Percentiles rank a stretch among this genome's conserved stretches.
phyloP scores from a whole-genome alignment of 92 coral and sea anemone species.

The Phenganax subtilis region DNA sequence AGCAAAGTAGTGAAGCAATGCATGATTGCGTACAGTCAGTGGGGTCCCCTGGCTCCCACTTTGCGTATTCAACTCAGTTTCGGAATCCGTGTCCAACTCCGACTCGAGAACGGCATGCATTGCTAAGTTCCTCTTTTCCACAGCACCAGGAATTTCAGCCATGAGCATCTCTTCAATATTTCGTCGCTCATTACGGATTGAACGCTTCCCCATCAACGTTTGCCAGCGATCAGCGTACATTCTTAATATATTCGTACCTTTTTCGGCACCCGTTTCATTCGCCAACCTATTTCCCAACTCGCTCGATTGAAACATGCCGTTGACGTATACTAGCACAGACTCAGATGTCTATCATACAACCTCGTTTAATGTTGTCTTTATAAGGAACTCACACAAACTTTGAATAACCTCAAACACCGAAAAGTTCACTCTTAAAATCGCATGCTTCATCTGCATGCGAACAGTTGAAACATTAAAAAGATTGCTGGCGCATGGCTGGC shows the following conservation, averaged over 20 bases:
- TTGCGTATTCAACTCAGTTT: slow-evolving; percentile 8
- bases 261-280: background rate
- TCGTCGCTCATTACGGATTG: slow-evolving; percentile 31
- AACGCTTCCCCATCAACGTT: slow-evolving; percentile 31
- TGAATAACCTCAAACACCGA: background rate
- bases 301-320: slow-evolving; percentile 2
- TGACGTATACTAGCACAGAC: background rate
- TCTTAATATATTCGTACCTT: slow-evolving; percentile 3
- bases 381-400: background rate
- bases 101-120: slow-evolving; percentile 38
- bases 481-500: background rate
- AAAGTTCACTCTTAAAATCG: background rate
- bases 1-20: slow-evolving; percentile 79
- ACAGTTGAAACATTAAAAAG: background rate
- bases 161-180: slow-evolving; percentile 35
- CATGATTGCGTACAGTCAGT: slow-evolving; percentile 79
- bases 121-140: slow-evolving; percentile 25
- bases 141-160: slow-evolving; percentile 36
- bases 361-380: background rate
- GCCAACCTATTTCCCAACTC: background rate
- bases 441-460: background rate
- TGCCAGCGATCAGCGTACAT: slow-evolving; percentile 40
- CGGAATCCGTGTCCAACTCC: slow-evolving; percentile 18
- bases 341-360: background rate
- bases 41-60: slow-evolving; percentile 23